Percentiles rank a stretch among this genome's conserved stretches.
Evolutionary conservation across 1,140 invertebrate genomes (phyloP).

Genomic region (Pseudomyrmex gracilis): DNA sequence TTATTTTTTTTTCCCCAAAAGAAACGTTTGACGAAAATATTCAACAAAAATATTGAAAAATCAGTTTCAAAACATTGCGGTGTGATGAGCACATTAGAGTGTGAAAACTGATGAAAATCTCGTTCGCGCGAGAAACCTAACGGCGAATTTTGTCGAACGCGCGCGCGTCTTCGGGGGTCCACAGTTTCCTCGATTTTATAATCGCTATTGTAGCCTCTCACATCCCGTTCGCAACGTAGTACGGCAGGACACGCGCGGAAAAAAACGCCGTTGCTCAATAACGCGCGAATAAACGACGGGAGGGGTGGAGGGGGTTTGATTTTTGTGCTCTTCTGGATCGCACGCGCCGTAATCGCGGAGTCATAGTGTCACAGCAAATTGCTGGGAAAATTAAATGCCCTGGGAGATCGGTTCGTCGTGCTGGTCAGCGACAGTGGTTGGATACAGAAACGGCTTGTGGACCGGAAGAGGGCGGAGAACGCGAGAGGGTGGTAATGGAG

Average conservation of each 20-base stretch:
- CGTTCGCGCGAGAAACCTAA: no score
- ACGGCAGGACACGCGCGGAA: not conserved
- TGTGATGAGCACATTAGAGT: no score
- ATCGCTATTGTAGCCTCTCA: not conserved
- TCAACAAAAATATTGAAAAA: no score
- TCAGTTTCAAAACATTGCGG: no score
- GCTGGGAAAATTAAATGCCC: slow-evolving; percentile 82
- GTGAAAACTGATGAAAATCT: no score
- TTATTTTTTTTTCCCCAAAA: not conserved
- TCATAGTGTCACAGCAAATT: slow-evolving; percentile 76
- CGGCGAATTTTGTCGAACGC: no score
- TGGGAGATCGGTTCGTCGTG: slow-evolving; percentile 55
- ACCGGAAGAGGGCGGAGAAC: not conserved
- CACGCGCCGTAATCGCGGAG: slow-evolving; percentile 37
- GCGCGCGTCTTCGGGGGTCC: no score
- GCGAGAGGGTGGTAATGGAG: not conserved
- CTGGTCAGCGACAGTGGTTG: slow-evolving; percentile 17
- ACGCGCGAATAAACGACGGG: slow-evolving; percentile 48
- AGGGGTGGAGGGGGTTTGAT: no score
- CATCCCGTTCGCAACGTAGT: no score
- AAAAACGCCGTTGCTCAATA: slow-evolving; percentile 16
- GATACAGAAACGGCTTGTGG: slow-evolving; percentile 9
- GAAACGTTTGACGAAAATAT: not conserved
- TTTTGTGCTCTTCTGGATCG: slow-evolving; percentile 3
- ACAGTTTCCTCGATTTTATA: not conserved